These are phyloP conservation scores for Poecile montanus DNA, from an alignment of 2,797 vertebrate genomes.

Conservation along the genomic window DNA sequence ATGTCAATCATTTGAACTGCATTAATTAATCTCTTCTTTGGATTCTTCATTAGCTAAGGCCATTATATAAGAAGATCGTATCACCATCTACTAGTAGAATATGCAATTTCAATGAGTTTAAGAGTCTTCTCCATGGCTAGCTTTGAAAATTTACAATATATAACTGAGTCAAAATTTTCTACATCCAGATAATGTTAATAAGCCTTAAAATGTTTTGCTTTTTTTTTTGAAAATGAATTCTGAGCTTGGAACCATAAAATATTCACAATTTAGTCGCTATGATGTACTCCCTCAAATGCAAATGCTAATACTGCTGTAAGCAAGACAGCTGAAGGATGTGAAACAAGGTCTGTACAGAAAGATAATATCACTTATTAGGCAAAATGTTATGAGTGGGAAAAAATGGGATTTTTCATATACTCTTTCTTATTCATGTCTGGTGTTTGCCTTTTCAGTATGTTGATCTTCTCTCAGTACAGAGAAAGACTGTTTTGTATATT, in stretches of 20 bases:
- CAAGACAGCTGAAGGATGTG: neutral
- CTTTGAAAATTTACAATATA: neutral
- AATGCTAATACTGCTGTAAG: neutral
- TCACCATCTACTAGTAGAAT: neutral
- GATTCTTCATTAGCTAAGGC: neutral
- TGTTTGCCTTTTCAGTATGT: neutral
- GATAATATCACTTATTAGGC: neutral
- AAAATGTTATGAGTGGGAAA: neutral
- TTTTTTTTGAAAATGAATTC: neutral
- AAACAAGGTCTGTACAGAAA: neutral
- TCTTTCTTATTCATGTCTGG: neutral
- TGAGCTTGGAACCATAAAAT: neutral
- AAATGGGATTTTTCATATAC: accelerated
- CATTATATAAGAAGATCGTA: neutral
- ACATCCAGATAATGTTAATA: neutral
- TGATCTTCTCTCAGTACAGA: neutral
- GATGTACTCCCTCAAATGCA: neutral
- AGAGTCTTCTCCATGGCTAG: neutral
- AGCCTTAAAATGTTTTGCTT: neutral
- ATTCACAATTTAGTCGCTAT: neutral
- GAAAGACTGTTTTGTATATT: neutral
- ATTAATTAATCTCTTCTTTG: neutral
- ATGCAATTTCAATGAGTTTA: neutral
- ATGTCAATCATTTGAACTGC: neutral
- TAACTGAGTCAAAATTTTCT: neutral